Percentiles rank a stretch among this genome's conserved stretches.
These are phyloP conservation scores for Ataeniobius toweri DNA, from an alignment of 2,797 vertebrate genomes.

Conservation along the genomic window DNA sequence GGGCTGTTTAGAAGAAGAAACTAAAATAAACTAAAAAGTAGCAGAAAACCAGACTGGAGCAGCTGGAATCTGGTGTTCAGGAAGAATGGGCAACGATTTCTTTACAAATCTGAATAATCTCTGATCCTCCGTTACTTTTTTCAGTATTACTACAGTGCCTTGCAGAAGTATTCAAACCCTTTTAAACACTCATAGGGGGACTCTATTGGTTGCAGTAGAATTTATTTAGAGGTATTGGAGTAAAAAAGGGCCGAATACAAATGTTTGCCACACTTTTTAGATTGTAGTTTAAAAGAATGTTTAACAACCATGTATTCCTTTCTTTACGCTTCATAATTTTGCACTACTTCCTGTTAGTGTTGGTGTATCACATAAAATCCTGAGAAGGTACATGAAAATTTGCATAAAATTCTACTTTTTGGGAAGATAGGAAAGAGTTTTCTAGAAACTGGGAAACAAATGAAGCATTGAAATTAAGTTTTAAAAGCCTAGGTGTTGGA, in stretches of 20 bases:
- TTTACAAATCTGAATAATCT: not conserved
- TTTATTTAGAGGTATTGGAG: not conserved
- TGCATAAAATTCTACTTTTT: not conserved
- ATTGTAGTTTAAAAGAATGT: not conserved
- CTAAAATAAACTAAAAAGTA: not conserved
- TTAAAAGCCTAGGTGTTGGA: not conserved
- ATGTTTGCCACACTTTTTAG: not conserved
- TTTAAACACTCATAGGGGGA: not conserved
- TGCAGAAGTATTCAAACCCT: not conserved
- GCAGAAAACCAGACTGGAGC: not conserved
- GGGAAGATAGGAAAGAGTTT: not conserved
- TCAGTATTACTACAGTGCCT: not conserved
- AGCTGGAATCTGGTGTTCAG: not conserved
- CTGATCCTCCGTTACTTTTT: not conserved
- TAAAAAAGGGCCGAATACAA: not conserved
- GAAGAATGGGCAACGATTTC: not conserved
- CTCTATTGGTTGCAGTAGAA: not conserved
- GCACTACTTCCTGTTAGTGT: not conserved
- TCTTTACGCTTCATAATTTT: not conserved
- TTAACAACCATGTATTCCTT: not conserved
- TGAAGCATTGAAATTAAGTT: not conserved
- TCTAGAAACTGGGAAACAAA: not conserved
- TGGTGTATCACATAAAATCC: not conserved
- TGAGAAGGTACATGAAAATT: not conserved
- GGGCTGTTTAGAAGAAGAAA: not conserved